Evolutionary conservation across 2,113 vertebrate genomes (phyloP).

Genomic region (Notothenia coriiceps): DNA sequence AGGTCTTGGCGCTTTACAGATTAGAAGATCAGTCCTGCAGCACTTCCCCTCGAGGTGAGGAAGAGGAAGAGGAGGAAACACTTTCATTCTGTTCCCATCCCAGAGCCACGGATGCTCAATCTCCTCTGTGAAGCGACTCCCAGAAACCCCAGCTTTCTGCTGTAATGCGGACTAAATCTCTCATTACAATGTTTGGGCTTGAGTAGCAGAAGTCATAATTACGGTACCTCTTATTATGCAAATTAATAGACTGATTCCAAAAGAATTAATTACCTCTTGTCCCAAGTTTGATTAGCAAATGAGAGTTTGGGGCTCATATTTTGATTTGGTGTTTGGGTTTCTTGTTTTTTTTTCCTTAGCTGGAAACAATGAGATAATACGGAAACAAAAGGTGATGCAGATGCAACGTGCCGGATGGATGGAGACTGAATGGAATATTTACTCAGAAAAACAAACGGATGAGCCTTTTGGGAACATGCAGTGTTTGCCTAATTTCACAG

Average conservation of each 20-base stretch:
- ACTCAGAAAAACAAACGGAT: conserved; percentile 37
- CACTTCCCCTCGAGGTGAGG: conserved; percentile 67
- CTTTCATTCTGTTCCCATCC: conserved; percentile 77
- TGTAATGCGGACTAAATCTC: conserved; percentile 84
- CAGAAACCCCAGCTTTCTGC: conserved; percentile 77
- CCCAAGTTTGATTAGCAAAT: conserved; percentile 86
- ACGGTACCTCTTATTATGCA: conserved; percentile 86
- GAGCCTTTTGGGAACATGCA: not conserved
- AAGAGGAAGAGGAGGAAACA: conserved; percentile 59
- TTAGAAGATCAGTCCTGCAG: conserved; percentile 80
- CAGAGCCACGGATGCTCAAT: conserved; percentile 72
- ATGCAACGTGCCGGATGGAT: conserved; percentile 35
- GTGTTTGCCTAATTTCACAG: not conserved
- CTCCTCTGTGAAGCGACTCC: conserved; percentile 71
- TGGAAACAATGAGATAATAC: conserved; percentile 57
- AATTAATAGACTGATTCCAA: conserved; percentile 86
- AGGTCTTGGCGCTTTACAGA: conserved; percentile 80
- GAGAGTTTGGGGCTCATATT: conserved; percentile 78
- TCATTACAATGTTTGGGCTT: conserved; percentile 84
- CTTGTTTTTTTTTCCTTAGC: conserved; percentile 20
- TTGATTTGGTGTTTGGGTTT: conserved; percentile 69
- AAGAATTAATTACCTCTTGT: conserved; percentile 85
- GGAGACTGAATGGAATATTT: conserved; percentile 49
- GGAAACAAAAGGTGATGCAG: conserved; percentile 66
- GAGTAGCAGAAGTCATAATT: conserved; percentile 87